Percentiles rank a stretch among this genome's conserved stretches.
Conservation (phyloP, 1,140 invertebrate species). For the Drosophila fuyamai region DNA sequence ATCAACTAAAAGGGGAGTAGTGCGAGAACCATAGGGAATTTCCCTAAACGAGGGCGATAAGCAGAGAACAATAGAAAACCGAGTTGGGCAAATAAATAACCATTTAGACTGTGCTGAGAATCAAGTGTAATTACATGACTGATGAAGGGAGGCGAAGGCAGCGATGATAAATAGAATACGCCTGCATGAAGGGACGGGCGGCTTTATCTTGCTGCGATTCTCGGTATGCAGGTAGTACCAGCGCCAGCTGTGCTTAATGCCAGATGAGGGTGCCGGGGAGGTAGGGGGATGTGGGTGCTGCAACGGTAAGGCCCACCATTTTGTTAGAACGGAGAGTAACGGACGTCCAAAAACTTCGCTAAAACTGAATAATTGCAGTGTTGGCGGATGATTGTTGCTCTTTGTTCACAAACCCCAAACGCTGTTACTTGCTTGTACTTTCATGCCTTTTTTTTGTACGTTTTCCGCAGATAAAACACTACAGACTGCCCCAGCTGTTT, state of each 20-base stretch:
- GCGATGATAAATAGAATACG: slow-evolving; percentile 38
- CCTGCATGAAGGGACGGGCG: slow-evolving; percentile 3
- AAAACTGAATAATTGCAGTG: slow-evolving; percentile 14
- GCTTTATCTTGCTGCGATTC: slow-evolving; percentile 30
- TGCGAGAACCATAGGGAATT: slow-evolving; percentile 1
- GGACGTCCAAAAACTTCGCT: not conserved
- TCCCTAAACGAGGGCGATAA: slow-evolving; percentile 6
- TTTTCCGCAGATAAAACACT: slow-evolving; percentile 21
- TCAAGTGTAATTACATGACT: slow-evolving; percentile 48
- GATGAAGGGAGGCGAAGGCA: not conserved
- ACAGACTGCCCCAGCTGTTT: slow-evolving; percentile 45
- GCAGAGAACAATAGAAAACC: not conserved
- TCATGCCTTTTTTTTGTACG: not conserved
- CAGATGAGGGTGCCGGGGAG: not conserved
- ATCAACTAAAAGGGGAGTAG: slow-evolving; percentile 2
- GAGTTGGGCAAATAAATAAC: slow-evolving; percentile 32
- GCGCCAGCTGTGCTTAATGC: not conserved
- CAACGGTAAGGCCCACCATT: slow-evolving; percentile 56
- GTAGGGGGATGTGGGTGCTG: not conserved
- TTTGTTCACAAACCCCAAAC: slow-evolving; percentile 24
- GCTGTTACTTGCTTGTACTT: not conserved
- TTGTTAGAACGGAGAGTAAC: slow-evolving; percentile 27
- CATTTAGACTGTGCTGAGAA: slow-evolving; percentile 39
- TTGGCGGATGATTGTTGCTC: slow-evolving; percentile 2
- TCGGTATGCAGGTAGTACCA: slow-evolving; percentile 28